These are phyloP conservation scores for Entomobrya multifasciata DNA, from an alignment of 2,888 invertebrate genomes.

Conservation along the genomic window DNA sequence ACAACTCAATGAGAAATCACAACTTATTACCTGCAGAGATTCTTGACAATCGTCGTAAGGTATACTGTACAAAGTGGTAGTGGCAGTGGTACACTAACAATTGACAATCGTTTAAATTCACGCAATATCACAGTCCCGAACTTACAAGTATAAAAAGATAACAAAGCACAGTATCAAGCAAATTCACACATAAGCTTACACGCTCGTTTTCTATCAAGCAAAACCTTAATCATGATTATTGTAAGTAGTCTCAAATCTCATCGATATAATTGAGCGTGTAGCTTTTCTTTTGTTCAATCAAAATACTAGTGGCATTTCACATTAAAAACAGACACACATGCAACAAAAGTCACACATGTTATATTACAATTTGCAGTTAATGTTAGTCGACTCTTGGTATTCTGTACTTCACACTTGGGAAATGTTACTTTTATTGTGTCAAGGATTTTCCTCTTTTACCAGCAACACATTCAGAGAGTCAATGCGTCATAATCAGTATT, in stretches of 20 bases:
- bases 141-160: background rate
- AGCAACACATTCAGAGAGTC: constrained; percentile 32
- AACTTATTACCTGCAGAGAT: constrained; percentile 30
- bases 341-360: constrained; percentile 17
- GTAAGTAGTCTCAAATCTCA: constrained; percentile 20
- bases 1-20: constrained; percentile 43
- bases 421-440: constrained; percentile 68
- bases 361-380: background rate
- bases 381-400: constrained; percentile 14
- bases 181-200: background rate
- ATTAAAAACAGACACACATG: background rate
- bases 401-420: constrained; percentile 60
- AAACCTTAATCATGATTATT: constrained; percentile 1
- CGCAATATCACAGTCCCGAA: background rate
- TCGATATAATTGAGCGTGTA: constrained; percentile 49
- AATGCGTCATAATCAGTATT: constrained; percentile 4
- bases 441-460: constrained; percentile 68
- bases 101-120: constrained; percentile 45
- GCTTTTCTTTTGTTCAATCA: constrained; percentile 40
- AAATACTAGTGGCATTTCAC: constrained; percentile 25
- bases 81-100: background rate
- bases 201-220: constrained; percentile 42
- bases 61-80: background rate
- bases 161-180: background rate
- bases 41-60: constrained; percentile 32